Conservation (phyloP, 2,797 vertebrate species). For the Perodicticus potto region DNA sequence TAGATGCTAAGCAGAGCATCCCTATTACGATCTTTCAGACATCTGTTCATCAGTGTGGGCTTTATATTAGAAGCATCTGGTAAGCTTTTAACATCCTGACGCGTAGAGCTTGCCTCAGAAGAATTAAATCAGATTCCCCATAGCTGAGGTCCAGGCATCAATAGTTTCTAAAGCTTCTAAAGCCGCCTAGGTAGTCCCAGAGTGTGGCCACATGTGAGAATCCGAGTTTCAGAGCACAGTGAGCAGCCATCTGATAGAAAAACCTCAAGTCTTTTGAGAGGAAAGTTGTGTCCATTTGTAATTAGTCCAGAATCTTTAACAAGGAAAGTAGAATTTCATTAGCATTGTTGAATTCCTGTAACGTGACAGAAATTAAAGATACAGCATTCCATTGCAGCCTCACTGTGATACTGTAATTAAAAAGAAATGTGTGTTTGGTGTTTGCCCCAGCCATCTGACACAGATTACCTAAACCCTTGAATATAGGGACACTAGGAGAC, state of each 20-base stretch:
- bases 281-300: neutral
- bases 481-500: neutral
- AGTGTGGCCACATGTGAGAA: neutral
- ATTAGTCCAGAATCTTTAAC: neutral
- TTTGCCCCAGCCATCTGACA: neutral
- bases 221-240: neutral
- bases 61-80: neutral
- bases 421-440: neutral
- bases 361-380: neutral
- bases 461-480: neutral
- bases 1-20: neutral
- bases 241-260: neutral
- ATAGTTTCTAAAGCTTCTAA: slow-evolving; percentile 39
- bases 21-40: neutral
- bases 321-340: neutral
- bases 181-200: neutral
- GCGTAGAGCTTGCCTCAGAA: neutral
- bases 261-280: slow-evolving; percentile 8
- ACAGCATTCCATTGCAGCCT: neutral
- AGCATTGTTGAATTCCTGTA: neutral
- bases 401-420: neutral
- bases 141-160: neutral
- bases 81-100: neutral
- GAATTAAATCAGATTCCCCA: neutral
- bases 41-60: neutral